phyloP scores from a whole-genome alignment of 1,140 invertebrate genomes.

The Diploscapter pachys region DNA sequence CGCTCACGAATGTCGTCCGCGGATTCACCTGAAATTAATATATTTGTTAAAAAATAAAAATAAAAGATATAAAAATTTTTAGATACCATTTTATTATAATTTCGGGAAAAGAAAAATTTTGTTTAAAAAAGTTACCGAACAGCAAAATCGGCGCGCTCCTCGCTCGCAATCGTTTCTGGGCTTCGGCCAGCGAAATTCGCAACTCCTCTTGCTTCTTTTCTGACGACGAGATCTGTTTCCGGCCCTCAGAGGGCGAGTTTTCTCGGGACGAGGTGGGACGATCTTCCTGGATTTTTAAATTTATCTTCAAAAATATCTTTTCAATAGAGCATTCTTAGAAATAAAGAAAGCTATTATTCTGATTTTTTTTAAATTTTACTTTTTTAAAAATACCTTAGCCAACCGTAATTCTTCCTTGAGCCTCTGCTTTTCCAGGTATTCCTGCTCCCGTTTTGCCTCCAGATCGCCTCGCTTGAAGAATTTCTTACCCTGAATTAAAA shows the following conservation, averaged over 20 bases:
- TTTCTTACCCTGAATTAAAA: constrained; percentile 71
- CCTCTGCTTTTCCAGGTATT: constrained; percentile 73
- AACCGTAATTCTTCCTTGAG: constrained; percentile 55
- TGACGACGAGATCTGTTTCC: too few species aligned
- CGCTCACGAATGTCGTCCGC: constrained; percentile 83
- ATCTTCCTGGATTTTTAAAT: background rate
- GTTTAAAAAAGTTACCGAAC: too few species aligned
- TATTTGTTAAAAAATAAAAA: background rate
- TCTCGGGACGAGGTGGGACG: too few species aligned
- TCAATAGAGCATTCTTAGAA: constrained; percentile 1
- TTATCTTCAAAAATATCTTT: background rate
- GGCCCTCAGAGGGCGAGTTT: too few species aligned
- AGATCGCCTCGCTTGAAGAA: constrained; percentile 86
- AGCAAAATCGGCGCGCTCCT: constrained; percentile 82
- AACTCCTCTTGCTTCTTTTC: constrained; percentile 15
- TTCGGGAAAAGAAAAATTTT: too few species aligned
- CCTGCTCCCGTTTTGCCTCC: constrained; percentile 74
- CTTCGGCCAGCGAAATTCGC: constrained; percentile 60
- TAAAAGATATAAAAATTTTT: background rate
- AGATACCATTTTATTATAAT: background rate
- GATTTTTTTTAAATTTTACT: constrained; percentile 8
- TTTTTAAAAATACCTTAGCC: constrained; percentile 39
- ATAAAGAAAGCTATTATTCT: background rate
- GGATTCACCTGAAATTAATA: constrained; percentile 74
- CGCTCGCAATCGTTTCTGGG: constrained; percentile 82